A percentile compares a stretch with the other conserved stretches of the same genome.
Evolutionary conservation across 2,113 vertebrate genomes (phyloP).

Genomic region (Genyomyrus donnyi): DNA sequence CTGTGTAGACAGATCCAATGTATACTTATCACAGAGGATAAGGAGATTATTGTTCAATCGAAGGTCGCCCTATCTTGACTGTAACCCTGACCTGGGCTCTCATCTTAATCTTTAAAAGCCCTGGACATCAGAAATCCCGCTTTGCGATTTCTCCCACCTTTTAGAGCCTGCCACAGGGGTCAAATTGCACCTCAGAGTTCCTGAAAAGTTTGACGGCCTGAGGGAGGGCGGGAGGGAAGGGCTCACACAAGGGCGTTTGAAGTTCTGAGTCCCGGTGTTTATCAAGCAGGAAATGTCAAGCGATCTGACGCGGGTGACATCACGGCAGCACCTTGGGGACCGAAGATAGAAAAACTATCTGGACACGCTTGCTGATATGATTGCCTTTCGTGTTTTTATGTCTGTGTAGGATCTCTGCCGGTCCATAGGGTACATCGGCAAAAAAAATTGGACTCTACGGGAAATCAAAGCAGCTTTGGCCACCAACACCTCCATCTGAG

Average conservation of each 20-base stretch:
- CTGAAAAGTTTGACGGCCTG: constrained; percentile 33
- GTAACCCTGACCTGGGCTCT: constrained; percentile 31
- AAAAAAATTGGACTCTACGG: not conserved
- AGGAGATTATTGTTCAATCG: constrained; percentile 56
- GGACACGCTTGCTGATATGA: not conserved
- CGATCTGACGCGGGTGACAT: not conserved
- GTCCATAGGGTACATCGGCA: not conserved
- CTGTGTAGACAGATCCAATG: constrained; percentile 51
- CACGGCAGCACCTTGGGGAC: not conserved
- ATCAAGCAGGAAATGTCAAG: constrained; percentile 25
- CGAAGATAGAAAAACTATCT: not conserved
- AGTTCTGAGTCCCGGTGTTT: constrained; percentile 20
- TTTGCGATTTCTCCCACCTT: constrained; percentile 11
- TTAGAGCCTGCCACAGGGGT: constrained; percentile 31
- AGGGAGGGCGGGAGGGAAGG: constrained; percentile 8
- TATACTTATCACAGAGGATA: constrained; percentile 62
- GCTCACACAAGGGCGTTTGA: constrained; percentile 11
- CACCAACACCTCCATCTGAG: constrained; percentile 5
- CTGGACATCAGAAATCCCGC: constrained; percentile 24
- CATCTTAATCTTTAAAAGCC: constrained; percentile 36
- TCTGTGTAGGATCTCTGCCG: not conserved
- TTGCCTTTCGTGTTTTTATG: not conserved
- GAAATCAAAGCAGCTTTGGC: constrained; percentile 18
- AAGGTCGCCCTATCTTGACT: constrained; percentile 36
- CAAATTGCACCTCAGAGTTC: constrained; percentile 29